phyloP scores from a whole-genome alignment of 2,797 vertebrate genomes.

The Limnodromus scolopaceus region DNA sequence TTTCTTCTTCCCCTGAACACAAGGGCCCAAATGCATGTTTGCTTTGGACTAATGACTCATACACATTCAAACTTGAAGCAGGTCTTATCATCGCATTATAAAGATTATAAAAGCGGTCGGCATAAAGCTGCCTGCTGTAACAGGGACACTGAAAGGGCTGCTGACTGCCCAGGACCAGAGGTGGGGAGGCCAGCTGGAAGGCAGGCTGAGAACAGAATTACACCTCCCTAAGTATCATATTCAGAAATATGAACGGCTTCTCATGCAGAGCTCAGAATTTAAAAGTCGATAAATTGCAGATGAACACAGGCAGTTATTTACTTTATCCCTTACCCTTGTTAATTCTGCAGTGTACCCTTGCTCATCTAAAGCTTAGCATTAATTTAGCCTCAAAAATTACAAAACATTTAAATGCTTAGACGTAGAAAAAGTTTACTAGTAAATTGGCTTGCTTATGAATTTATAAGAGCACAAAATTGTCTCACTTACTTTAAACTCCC shows the following conservation, averaged over 20 bases:
- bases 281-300: background rate
- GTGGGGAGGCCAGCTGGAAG: background rate
- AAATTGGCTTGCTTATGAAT: background rate
- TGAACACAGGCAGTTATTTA: background rate
- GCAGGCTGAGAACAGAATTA: background rate
- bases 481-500: background rate
- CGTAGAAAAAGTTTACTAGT: background rate
- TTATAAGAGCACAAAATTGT: background rate
- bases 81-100: background rate
- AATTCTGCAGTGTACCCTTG: background rate
- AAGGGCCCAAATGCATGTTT: background rate
- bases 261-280: background rate
- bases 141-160: background rate
- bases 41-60: background rate
- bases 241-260: background rate
- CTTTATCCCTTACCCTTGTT: background rate
- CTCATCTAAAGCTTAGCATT: background rate
- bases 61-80: background rate
- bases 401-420: background rate
- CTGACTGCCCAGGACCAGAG: background rate
- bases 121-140: background rate
- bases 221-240: background rate
- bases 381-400: background rate
- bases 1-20: background rate
- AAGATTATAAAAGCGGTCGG: background rate